Percentiles rank a stretch among this genome's conserved stretches.
phyloP scores from a whole-genome alignment of 2,888 invertebrate genomes.

The Chymomyza caudatula region DNA sequence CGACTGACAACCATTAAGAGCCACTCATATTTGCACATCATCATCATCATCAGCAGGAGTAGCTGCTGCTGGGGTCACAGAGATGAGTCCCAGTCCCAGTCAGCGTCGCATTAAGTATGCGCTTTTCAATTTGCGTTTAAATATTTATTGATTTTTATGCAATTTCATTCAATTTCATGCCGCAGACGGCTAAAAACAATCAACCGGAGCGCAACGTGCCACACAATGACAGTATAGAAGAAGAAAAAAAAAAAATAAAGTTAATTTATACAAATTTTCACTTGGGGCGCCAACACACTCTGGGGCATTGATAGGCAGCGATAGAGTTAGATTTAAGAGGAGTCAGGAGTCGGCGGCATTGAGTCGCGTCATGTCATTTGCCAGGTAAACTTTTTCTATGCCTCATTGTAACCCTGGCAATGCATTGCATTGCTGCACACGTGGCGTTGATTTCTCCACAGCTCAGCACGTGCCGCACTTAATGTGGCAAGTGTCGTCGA shows the following conservation, averaged over 20 bases:
- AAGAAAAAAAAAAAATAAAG: slow-evolving; percentile 42
- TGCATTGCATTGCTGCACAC: slow-evolving; percentile 26
- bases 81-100: background rate
- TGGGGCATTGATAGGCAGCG: slow-evolving; percentile 27
- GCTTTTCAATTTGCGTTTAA: slow-evolving; percentile 24
- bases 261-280: slow-evolving; percentile 75
- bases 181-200: slow-evolving; percentile 18
- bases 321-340: slow-evolving; percentile 5
- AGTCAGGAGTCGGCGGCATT: slow-evolving; percentile 19
- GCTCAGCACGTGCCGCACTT: slow-evolving; percentile 60
- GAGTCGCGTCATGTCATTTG: slow-evolving; percentile 37
- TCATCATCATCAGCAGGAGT: slow-evolving; percentile 7
- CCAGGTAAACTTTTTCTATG: background rate
- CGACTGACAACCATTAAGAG: slow-evolving; percentile 10
- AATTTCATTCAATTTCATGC: slow-evolving; percentile 63
- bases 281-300: slow-evolving; percentile 47
- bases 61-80: background rate
- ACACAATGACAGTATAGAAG: too few species aligned
- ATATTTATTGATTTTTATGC: slow-evolving; percentile 66
- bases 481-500: slow-evolving; percentile 44
- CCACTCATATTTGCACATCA: slow-evolving; percentile 13
- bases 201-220: background rate
- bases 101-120: slow-evolving; percentile 14
- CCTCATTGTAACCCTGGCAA: background rate
- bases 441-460: slow-evolving; percentile 38